Conservation (phyloP, 1,140 invertebrate genomes). For the Ruditapes philippinarum region DNA sequence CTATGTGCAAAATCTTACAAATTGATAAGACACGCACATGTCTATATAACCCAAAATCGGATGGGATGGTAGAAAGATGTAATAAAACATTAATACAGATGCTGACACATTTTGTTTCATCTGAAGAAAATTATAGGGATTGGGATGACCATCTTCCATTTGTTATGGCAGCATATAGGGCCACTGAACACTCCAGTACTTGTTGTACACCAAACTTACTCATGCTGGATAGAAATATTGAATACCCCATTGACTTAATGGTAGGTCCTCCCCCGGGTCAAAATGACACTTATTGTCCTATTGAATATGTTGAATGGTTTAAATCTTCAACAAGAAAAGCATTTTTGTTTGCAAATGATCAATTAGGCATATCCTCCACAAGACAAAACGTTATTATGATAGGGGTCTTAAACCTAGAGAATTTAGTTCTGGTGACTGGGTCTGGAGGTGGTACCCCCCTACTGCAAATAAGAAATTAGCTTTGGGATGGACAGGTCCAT, state of each 20-base stretch:
- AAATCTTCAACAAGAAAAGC: not conserved
- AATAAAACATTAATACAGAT: slow-evolving; percentile 77
- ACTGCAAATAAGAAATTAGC: slow-evolving; percentile 42
- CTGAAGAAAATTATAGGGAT: slow-evolving; percentile 48
- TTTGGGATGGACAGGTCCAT: slow-evolving; percentile 46
- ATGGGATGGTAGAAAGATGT: slow-evolving; percentile 81
- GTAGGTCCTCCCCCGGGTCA: slow-evolving; percentile 35
- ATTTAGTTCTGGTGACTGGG: slow-evolving; percentile 27
- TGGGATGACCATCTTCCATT: slow-evolving; percentile 65
- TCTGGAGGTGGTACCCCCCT: slow-evolving; percentile 60
- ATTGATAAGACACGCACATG: slow-evolving; percentile 74
- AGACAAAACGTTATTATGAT: slow-evolving; percentile 66
- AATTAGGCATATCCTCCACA: not conserved
- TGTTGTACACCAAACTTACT: slow-evolving; percentile 62
- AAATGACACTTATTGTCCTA: slow-evolving; percentile 36
- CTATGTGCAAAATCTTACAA: slow-evolving; percentile 61
- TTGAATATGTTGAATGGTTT: slow-evolving; percentile 67
- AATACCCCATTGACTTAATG: slow-evolving; percentile 67
- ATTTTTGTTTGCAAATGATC: slow-evolving; percentile 18
- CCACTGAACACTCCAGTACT: slow-evolving; percentile 66
- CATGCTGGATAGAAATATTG: slow-evolving; percentile 65
- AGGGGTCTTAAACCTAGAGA: slow-evolving; percentile 41
- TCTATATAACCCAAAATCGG: slow-evolving; percentile 80
- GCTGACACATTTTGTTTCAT: slow-evolving; percentile 52
- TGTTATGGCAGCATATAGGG: slow-evolving; percentile 66